These are phyloP conservation scores for Aporophyla lueneburgensis DNA, from an alignment of 2,888 invertebrate species.

Conservation along the genomic window DNA sequence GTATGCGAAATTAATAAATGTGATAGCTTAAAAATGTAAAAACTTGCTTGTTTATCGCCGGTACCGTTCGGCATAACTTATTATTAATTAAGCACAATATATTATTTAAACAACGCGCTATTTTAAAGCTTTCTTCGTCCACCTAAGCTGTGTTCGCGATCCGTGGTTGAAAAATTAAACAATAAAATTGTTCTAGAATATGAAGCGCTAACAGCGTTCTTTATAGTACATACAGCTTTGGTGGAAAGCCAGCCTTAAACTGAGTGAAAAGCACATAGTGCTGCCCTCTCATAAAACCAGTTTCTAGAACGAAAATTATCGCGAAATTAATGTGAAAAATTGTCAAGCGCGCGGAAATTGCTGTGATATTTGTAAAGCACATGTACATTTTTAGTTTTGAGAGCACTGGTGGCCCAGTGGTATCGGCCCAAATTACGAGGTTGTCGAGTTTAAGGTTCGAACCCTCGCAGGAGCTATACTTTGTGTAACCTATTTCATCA, in stretches of 20 bases:
- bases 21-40: slow-evolving; percentile 14
- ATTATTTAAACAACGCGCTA: neutral
- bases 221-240: neutral
- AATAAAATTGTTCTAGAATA: slow-evolving; percentile 5
- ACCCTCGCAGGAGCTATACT: too few species aligned
- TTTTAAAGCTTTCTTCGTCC: neutral
- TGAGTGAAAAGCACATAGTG: slow-evolving; percentile 2
- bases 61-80: neutral
- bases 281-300: neutral
- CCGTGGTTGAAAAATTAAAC: neutral
- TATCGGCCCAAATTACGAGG: too few species aligned
- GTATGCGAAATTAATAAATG: slow-evolving; percentile 10
- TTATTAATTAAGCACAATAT: slow-evolving; percentile 23
- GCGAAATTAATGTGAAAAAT: neutral
- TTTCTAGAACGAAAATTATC: neutral
- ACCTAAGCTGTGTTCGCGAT: neutral
- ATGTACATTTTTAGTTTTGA: too few species aligned
- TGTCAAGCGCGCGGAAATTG: too few species aligned
- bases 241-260: neutral
- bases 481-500: too few species aligned
- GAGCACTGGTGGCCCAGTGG: too few species aligned
- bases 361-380: too few species aligned
- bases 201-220: neutral
- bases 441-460: too few species aligned
- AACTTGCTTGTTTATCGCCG: neutral